Percentiles rank a stretch among this genome's conserved stretches.
Conservation (phyloP, 2,888 invertebrate species). For the Lycophotia porphyrea region DNA sequence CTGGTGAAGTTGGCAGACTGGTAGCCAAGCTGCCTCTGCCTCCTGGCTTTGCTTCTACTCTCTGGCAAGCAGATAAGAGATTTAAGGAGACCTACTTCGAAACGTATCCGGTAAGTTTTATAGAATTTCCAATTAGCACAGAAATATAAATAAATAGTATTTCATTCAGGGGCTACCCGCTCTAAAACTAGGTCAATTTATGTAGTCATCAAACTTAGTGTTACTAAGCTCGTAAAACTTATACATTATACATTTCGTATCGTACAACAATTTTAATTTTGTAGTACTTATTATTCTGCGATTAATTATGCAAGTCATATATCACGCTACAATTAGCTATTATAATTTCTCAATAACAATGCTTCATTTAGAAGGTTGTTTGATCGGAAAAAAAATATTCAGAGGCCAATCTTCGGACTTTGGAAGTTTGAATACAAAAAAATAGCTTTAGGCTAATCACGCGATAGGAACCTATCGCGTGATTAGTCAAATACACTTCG, state of each 20-base stretch:
- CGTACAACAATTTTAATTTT: neutral
- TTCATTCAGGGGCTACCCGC: neutral
- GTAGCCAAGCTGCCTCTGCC: slow-evolving; percentile 96
- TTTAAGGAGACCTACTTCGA: slow-evolving; percentile 96
- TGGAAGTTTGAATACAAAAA: neutral
- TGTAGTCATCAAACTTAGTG: neutral
- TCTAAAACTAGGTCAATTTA: neutral
- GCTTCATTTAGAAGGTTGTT: neutral
- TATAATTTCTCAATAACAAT: neutral
- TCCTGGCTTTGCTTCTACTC: slow-evolving; percentile 95
- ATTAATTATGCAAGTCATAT: neutral
- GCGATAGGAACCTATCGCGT: no score
- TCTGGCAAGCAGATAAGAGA: slow-evolving; percentile 95
- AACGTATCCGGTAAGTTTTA: slow-evolving; percentile 93
- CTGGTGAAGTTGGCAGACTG: slow-evolving; percentile 95
- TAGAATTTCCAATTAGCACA: neutral
- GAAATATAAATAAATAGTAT: neutral
- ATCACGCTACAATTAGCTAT: slow-evolving; percentile 5
- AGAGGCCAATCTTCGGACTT: neutral
- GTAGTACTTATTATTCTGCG: neutral
- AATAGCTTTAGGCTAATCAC: neutral
- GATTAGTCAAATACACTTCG: neutral
- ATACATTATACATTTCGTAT: neutral
- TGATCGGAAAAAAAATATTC: neutral
- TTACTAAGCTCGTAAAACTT: neutral